Evolutionary conservation across 2,888 invertebrate genomes (phyloP).

Genomic region (Drosophila kuntzei): DNA sequence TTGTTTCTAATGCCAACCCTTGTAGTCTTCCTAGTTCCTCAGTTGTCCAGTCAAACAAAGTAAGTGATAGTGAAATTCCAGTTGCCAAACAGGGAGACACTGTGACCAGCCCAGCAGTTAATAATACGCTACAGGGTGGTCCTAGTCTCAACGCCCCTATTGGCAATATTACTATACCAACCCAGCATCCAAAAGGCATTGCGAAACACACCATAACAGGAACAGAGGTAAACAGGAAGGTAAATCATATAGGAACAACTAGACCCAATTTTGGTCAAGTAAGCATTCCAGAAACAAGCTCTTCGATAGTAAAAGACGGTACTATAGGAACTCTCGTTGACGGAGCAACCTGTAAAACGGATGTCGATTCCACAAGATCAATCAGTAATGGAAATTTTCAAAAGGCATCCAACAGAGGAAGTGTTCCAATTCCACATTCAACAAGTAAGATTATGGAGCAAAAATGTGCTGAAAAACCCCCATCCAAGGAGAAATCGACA

Average conservation of each 20-base stretch:
- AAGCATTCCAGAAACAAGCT: neutral
- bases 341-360: neutral
- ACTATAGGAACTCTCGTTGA: neutral
- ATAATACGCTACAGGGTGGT: neutral
- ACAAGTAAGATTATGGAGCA: neutral
- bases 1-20: neutral
- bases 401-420: neutral
- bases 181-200: neutral
- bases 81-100: neutral
- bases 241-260: neutral
- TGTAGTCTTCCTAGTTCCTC: neutral
- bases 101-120: neutral
- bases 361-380: neutral
- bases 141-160: too few species aligned
- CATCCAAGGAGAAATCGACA: neutral
- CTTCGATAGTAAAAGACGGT: neutral
- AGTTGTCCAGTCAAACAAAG: neutral
- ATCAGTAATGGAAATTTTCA: neutral
- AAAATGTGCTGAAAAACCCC: neutral
- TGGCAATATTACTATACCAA: neutral
- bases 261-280: neutral
- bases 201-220: neutral
- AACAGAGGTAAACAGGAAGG: neutral
- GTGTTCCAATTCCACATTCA: neutral
- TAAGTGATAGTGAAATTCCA: neutral